Evolutionary conservation across 37 sponge, comb jelly and placozoan species (phyloP).

Genomic region (Eunapius fragilis): DNA sequence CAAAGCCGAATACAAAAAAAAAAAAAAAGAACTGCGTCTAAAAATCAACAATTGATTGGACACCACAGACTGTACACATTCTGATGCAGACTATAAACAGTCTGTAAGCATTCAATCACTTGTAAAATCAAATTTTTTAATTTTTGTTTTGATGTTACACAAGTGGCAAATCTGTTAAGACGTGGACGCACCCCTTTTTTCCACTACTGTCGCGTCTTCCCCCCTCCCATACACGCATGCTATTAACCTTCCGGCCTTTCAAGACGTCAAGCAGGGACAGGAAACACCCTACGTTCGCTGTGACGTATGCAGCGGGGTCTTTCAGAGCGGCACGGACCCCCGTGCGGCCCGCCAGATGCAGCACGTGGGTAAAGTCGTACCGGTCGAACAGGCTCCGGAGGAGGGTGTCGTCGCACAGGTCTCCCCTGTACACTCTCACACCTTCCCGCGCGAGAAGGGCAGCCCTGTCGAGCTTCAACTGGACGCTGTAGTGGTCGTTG

Average conservation of each 20-base stretch:
- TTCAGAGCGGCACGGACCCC: constrained; percentile 69
- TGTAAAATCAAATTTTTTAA: too few species aligned
- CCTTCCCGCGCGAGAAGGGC: constrained; percentile 28
- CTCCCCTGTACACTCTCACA: constrained; percentile 44
- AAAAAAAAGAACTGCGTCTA: too few species aligned
- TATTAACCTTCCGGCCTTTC: constrained; percentile 41
- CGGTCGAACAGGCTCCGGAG: constrained; percentile 41
- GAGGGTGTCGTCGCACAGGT: constrained; percentile 61
- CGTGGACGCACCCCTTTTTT: too few species aligned
- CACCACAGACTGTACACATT: too few species aligned
- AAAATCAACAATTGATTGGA: too few species aligned
- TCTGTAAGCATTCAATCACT: too few species aligned
- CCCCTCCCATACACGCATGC: too few species aligned
- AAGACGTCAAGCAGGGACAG: constrained; percentile 47
- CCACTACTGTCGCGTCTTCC: too few species aligned
- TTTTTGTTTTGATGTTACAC: too few species aligned
- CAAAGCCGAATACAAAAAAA: too few species aligned
- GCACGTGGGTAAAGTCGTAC: constrained; percentile 53
- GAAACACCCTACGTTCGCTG: constrained; percentile 62
- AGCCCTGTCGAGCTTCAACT: constrained; percentile 53
- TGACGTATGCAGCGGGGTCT: constrained; percentile 46
- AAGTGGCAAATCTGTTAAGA: too few species aligned
- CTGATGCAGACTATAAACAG: too few species aligned
- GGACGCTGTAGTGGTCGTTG: constrained; percentile 49
- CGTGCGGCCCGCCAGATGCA: constrained; percentile 82